phyloP scores from a whole-genome alignment of 1,140 invertebrate genomes.

The Aphelenchoides fujianensis region DNA sequence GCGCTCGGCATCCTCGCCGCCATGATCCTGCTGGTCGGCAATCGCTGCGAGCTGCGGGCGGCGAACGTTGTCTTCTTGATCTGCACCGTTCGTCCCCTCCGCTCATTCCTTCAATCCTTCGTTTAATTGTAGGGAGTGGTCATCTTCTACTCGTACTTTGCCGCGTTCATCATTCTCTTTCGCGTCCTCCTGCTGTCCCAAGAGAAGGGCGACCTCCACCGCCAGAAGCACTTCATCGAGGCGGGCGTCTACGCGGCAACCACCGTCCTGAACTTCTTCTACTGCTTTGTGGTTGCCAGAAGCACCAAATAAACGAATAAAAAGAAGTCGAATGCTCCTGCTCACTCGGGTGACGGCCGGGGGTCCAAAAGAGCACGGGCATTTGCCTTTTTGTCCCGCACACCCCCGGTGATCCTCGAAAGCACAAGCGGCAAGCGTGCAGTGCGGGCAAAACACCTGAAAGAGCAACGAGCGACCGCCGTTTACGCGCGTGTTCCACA shows the following conservation, averaged over 20 bases:
- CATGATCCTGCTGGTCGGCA: not conserved
- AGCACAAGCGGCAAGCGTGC: not conserved
- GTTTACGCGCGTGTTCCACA: not conserved
- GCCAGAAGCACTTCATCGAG: not conserved
- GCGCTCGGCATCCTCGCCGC: not conserved
- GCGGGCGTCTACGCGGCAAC: not conserved
- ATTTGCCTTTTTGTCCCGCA: not conserved
- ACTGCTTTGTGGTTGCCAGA: not conserved
- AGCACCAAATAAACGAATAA: not conserved
- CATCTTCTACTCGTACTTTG: not conserved
- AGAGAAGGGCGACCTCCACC: not conserved
- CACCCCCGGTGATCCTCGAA: not conserved
- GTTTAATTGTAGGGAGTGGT: constrained; percentile 2
- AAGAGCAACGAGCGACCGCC: not conserved
- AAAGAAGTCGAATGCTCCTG: not conserved
- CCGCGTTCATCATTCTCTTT: not conserved
- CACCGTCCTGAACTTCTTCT: not conserved
- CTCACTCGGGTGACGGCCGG: too few relatives aligned
- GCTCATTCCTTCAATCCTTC: not conserved
- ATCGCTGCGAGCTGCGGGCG: not conserved
- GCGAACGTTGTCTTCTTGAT: not conserved
- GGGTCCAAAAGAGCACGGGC: not conserved
- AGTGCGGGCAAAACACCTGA: not conserved
- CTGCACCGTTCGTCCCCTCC: not conserved
- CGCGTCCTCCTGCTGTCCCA: not conserved